phyloP scores from a whole-genome alignment of 2,113 vertebrate genomes.

The Saguinus midas region DNA sequence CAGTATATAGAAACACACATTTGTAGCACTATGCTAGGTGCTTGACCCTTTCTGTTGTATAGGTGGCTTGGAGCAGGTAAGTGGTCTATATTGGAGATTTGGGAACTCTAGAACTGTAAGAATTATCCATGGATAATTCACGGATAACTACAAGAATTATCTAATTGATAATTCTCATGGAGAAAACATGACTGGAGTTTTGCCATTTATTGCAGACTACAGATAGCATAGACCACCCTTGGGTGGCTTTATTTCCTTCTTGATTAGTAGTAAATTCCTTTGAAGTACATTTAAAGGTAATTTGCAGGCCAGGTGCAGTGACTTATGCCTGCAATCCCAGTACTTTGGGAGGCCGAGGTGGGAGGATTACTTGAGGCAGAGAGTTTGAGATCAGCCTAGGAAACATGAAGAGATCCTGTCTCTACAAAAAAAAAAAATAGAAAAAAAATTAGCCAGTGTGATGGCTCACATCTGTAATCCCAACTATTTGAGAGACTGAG shows the following conservation, averaged over 20 bases:
- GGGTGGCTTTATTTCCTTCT: background rate
- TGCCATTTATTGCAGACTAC: background rate
- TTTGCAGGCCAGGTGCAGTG: no score
- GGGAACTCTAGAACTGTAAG: background rate
- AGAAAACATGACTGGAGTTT: background rate
- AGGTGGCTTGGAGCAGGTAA: background rate
- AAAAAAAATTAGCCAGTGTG: no score
- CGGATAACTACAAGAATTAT: background rate
- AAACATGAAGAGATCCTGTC: no score
- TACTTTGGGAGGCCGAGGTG: no score
- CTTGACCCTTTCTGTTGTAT: background rate
- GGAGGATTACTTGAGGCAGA: no score
- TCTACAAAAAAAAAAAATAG: no score
- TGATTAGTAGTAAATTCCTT: constrained; percentile 12
- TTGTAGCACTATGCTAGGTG: background rate
- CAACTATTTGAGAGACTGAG: no score
- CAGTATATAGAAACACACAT: background rate
- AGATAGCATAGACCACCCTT: background rate
- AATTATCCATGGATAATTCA: background rate
- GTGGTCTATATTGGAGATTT: background rate
- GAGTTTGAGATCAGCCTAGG: no score
- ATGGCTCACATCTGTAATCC: no score
- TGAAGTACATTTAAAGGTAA: background rate
- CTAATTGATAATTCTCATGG: background rate
- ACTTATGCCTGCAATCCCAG: no score